Evolutionary conservation across 2,888 invertebrate genomes (phyloP).

Genomic region (Lepidonotus clava): DNA sequence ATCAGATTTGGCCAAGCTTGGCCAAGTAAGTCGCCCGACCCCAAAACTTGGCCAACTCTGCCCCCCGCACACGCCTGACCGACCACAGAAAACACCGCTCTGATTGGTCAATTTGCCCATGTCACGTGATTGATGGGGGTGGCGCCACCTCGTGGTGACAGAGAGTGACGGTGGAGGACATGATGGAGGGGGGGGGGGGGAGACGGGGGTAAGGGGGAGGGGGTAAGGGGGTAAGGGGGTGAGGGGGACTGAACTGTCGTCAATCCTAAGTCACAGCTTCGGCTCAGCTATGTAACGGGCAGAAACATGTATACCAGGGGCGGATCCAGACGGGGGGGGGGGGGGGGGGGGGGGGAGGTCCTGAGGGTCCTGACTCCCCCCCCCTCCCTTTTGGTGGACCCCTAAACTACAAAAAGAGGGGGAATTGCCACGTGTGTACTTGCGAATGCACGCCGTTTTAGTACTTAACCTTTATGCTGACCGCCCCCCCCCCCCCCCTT

Average conservation of each 20-base stretch:
- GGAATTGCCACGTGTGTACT: too few species aligned
- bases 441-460: too few species aligned
- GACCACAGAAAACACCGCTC: neutral
- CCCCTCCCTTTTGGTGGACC: too few species aligned
- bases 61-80: neutral
- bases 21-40: neutral
- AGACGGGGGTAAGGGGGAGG: neutral
- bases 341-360: too few species aligned
- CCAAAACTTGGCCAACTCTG: neutral
- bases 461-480: too few species aligned
- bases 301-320: too few species aligned
- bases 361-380: too few species aligned
- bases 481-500: too few species aligned
- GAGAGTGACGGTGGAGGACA: neutral
- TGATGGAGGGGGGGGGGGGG: neutral
- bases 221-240: neutral
- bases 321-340: too few species aligned
- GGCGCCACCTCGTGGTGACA: neutral
- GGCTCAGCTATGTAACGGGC: too few species aligned
- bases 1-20: neutral
- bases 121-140: conserved; percentile 17
- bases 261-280: neutral
- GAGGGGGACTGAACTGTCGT: neutral
- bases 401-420: too few species aligned
- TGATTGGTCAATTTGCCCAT: conserved; percentile 14